Evolutionary conservation across 2,113 vertebrate species (phyloP).

Genomic region (Nothobranchius kuhntae): DNA sequence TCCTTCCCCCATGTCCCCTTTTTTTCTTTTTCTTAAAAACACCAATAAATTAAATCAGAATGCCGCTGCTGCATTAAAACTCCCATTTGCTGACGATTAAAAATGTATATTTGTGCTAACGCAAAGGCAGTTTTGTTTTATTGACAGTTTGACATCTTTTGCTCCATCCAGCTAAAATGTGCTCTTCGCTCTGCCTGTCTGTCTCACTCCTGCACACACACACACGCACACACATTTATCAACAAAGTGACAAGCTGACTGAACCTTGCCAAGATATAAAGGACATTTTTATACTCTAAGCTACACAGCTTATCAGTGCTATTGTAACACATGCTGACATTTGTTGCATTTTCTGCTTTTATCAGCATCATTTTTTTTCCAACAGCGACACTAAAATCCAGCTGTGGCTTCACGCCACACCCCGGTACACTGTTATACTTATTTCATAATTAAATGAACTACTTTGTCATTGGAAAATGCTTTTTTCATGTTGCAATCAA

Average conservation of each 20-base stretch:
- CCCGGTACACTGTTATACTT: background rate
- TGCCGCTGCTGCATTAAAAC: conserved; percentile 40
- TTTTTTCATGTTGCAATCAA: background rate
- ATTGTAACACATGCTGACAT: conserved; percentile 4
- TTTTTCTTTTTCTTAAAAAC: conserved; percentile 2
- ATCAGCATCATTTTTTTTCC: conserved; percentile 14
- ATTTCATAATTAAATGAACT: background rate
- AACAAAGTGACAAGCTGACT: conserved; percentile 35
- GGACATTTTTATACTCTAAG: conserved; percentile 19
- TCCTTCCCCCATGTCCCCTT: background rate
- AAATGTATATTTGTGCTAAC: conserved; percentile 33
- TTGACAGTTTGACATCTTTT: conserved; percentile 54
- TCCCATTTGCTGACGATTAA: conserved; percentile 34
- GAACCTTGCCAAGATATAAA: conserved; percentile 19
- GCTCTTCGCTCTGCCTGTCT: conserved; percentile 7
- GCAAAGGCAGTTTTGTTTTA: conserved; percentile 49
- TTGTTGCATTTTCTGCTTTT: conserved; percentile 12
- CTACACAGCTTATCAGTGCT: conserved; percentile 18
- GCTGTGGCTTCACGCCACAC: background rate
- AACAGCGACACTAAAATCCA: background rate
- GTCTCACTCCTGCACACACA: conserved; percentile 1
- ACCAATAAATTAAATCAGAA: conserved; percentile 37
- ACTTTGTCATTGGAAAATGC: background rate
- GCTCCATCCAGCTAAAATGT: conserved; percentile 41
- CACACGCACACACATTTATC: conserved; percentile 6